These are phyloP conservation scores for Rynchops niger DNA, from an alignment of 2,113 vertebrate species.

Conservation along the genomic window DNA sequence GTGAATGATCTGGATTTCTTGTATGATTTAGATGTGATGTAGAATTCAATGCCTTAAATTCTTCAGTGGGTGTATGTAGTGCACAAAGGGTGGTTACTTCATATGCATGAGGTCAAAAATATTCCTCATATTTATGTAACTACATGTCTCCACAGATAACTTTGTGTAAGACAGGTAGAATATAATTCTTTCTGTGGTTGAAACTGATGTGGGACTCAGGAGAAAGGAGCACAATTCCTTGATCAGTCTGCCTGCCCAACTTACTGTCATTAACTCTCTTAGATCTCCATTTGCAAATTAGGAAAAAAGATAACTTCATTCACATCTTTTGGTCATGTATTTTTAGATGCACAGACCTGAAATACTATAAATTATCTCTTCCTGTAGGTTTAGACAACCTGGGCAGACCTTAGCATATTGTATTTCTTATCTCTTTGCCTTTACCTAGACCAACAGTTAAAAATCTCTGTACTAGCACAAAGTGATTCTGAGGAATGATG, in stretches of 20 bases:
- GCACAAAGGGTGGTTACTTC: background rate
- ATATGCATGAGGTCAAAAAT: background rate
- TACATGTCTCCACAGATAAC: background rate
- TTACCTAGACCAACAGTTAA: background rate
- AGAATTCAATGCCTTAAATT: background rate
- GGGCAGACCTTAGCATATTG: background rate
- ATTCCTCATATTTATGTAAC: background rate
- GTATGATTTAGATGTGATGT: background rate
- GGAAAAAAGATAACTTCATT: background rate
- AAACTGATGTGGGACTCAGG: background rate
- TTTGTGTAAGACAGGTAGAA: background rate
- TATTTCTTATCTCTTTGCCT: background rate
- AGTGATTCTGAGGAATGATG: background rate
- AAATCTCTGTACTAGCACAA: background rate
- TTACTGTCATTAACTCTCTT: background rate
- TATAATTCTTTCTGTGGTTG: background rate
- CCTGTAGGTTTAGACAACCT: background rate
- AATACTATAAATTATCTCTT: background rate
- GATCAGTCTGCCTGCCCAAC: background rate
- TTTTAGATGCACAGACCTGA: background rate
- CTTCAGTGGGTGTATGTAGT: background rate
- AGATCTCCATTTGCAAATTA: background rate
- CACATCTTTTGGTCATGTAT: background rate
- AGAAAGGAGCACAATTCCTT: background rate
- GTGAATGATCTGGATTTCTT: background rate